These are phyloP conservation scores for Sebastiscus albofasciatus DNA, from an alignment of 2,797 vertebrate species.

Conservation along the genomic window DNA sequence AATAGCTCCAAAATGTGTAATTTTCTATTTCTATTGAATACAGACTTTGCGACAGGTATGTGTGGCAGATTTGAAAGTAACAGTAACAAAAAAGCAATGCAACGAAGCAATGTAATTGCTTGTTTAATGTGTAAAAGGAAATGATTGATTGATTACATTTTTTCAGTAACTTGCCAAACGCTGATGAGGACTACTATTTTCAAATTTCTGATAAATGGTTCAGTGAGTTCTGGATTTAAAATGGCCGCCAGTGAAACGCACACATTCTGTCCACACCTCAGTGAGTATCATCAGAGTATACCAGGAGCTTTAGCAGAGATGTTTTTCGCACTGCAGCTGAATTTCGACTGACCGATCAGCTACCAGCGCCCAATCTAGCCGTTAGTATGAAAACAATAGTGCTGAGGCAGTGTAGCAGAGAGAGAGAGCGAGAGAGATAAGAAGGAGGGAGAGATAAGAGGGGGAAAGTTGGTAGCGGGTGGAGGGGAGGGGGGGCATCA, in stretches of 20 bases:
- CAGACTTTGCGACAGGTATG: not conserved
- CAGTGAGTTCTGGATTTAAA: not conserved
- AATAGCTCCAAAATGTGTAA: not conserved
- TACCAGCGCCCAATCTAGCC: constrained; percentile 32
- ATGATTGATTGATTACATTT: not conserved
- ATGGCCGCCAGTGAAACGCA: not conserved
- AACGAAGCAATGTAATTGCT: not conserved
- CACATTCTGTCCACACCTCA: not conserved
- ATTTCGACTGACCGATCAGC: constrained; percentile 37
- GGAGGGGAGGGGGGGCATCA: not conserved
- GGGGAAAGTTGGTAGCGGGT: constrained; percentile 10
- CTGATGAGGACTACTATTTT: not conserved
- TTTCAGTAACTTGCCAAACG: not conserved
- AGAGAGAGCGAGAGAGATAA: constrained; percentile 17
- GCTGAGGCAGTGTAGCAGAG: constrained; percentile 38
- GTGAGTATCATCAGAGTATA: not conserved
- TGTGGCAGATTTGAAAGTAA: not conserved
- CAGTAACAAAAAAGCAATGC: not conserved
- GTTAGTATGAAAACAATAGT: constrained; percentile 56
- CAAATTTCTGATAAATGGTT: not conserved
- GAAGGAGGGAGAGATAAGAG: constrained; percentile 33
- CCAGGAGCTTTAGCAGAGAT: not conserved
- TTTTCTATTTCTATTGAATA: not conserved
- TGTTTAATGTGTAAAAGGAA: not conserved
- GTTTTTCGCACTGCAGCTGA: constrained; percentile 28